phyloP scores from a whole-genome alignment of 1,140 invertebrate species.

The Carposina sasakii region DNA sequence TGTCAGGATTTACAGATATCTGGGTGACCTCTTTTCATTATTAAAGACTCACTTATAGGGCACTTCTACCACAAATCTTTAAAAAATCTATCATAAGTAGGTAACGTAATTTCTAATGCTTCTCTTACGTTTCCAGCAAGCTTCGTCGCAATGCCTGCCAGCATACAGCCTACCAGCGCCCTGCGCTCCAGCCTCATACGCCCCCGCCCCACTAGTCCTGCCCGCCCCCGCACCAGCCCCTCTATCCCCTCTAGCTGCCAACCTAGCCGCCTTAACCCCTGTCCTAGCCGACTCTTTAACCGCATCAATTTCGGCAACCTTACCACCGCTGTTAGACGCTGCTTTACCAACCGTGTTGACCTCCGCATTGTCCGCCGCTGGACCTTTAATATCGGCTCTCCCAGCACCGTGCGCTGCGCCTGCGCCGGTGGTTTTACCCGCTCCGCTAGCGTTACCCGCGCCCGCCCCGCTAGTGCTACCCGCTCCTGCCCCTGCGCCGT shows the following conservation, averaged over 20 bases:
- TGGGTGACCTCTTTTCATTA: no score
- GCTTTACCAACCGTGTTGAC: neutral
- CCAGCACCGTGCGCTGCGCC: neutral
- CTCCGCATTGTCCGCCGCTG: neutral
- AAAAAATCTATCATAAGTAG: no score
- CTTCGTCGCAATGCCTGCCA: slow-evolving; percentile 34
- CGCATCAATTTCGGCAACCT: neutral
- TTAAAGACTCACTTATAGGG: no score
- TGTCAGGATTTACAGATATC: no score
- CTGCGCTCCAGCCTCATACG: neutral
- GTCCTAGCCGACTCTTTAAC: neutral
- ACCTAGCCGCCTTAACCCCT: neutral
- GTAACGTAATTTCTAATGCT: no score
- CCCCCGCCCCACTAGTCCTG: neutral
- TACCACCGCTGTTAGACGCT: neutral
- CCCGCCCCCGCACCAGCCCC: neutral
- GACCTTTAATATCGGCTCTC: neutral
- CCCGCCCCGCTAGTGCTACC: slow-evolving; percentile 14
- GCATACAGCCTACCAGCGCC: neutral
- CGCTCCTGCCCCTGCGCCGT: slow-evolving; percentile 4
- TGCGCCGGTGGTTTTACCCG: slow-evolving; percentile 1
- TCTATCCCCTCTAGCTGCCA: neutral
- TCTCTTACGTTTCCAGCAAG: no score
- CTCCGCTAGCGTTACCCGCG: slow-evolving; percentile 8
- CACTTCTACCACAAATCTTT: no score